These are phyloP conservation scores for Odontocolon sp. DNA, from an alignment of 2,888 invertebrate species.

Conservation along the genomic window DNA sequence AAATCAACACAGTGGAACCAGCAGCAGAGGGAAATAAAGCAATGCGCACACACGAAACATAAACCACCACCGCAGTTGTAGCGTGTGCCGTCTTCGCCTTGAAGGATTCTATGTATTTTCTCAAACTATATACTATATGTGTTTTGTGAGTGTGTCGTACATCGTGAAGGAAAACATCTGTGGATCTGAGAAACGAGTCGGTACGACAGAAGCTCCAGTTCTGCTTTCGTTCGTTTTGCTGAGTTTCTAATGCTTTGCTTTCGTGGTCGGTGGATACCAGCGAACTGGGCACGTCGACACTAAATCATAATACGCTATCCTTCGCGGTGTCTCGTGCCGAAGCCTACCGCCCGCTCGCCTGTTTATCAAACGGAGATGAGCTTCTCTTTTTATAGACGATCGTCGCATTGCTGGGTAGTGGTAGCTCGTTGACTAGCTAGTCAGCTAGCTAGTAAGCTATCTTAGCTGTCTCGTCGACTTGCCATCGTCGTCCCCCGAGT, in stretches of 20 bases:
- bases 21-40: conserved; percentile 40
- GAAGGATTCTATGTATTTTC: conserved; percentile 2
- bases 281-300: conserved; percentile 52
- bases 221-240: conserved; percentile 35
- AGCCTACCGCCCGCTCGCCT: conserved; percentile 38
- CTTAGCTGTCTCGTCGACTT: conserved; percentile 34
- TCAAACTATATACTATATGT: neutral
- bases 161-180: conserved; percentile 58
- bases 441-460: conserved; percentile 7
- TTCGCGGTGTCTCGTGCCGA: conserved; percentile 50
- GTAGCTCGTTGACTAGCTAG: conserved; percentile 11
- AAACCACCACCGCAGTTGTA: conserved; percentile 43
- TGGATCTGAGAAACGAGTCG: conserved; percentile 33
- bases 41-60: conserved; percentile 39
- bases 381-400: conserved; percentile 52
- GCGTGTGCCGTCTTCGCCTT: conserved; percentile 11
- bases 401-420: conserved; percentile 6
- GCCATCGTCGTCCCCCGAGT: conserved; percentile 26
- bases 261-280: conserved; percentile 3
- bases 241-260: too few species aligned
- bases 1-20: conserved; percentile 7
- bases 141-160: conserved; percentile 38
- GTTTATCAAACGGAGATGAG: conserved; percentile 66
- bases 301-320: conserved; percentile 69
- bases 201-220: conserved; percentile 4